Percentiles rank a stretch among this genome's conserved stretches.
Conservation (phyloP, 2,797 vertebrate species). For the Cichlasoma orientale region DNA sequence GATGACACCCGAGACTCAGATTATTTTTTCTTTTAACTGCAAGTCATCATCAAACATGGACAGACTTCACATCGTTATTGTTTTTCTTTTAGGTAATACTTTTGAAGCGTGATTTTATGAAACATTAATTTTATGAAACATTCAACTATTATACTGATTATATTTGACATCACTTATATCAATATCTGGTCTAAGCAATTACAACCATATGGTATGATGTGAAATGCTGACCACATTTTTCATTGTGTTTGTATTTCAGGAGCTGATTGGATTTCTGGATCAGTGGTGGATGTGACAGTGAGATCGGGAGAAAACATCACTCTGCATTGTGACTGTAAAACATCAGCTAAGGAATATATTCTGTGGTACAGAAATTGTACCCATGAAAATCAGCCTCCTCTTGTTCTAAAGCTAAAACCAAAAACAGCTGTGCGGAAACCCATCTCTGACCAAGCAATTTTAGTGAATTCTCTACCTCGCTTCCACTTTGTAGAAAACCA, state of each 20-base stretch:
- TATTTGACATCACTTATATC: not conserved
- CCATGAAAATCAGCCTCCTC: slow-evolving; percentile 37
- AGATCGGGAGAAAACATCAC: slow-evolving; percentile 29
- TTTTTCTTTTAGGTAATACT: not conserved
- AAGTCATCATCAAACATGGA: not conserved
- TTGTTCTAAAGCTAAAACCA: not conserved
- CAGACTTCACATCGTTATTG: not conserved
- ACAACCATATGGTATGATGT: not conserved
- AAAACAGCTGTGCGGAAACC: too few species aligned
- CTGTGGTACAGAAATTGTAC: slow-evolving; percentile 51
- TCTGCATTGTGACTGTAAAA: slow-evolving; percentile 34
- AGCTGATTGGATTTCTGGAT: not conserved
- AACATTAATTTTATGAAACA: not conserved
- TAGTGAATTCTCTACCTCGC: not conserved
- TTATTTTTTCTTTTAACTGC: not conserved
- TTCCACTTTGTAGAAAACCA: not conserved
- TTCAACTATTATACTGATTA: not conserved
- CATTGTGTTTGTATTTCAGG: slow-evolving; percentile 5
- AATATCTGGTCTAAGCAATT: too few species aligned
- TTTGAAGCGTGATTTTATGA: too few species aligned
- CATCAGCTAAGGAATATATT: not conserved
- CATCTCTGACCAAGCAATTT: not conserved
- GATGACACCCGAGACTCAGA: not conserved
- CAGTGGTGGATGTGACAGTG: not conserved
- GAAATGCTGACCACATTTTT: not conserved